Conservation (phyloP, 1,140 invertebrate genomes). For the Muscidifurax raptorellus region DNA sequence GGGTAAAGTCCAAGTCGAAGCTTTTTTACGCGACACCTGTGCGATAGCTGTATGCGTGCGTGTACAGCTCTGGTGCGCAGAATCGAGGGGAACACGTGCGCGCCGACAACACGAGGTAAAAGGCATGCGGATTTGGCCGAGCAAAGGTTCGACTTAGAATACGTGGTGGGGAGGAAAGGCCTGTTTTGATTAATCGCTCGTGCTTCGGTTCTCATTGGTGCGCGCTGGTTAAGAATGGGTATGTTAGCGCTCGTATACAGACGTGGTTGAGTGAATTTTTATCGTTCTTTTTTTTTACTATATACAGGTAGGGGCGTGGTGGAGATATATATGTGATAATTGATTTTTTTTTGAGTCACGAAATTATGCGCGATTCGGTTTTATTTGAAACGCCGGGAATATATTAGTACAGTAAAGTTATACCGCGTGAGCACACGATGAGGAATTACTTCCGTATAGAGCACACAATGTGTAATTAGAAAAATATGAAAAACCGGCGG, state of each 20-base stretch:
- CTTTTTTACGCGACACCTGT: not conserved
- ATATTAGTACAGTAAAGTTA: too few species aligned
- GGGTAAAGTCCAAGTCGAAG: not conserved
- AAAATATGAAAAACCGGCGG: too few species aligned
- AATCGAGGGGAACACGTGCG: not conserved
- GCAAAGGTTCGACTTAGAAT: not conserved
- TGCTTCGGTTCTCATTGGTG: not conserved
- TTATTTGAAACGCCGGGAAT: not conserved
- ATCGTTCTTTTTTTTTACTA: too few species aligned
- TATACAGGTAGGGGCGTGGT: too few species aligned
- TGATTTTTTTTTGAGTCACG: too few species aligned
- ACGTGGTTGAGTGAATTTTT: too few species aligned
- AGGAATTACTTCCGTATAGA: too few species aligned
- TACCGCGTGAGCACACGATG: too few species aligned
- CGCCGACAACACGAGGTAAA: not conserved
- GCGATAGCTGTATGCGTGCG: not conserved
- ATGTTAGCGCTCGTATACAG: not conserved
- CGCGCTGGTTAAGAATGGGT: not conserved
- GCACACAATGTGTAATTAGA: too few species aligned
- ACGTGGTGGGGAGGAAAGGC: conserved; percentile 7
- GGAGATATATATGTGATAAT: too few species aligned
- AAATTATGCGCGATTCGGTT: not conserved
- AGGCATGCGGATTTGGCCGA: conserved; percentile 22
- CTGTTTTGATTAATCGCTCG: conserved; percentile 25
- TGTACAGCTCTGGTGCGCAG: not conserved